Base-by-base conservation (phyloP, 2,888 invertebrate species). In the Eudasyphora cyanicolor region DNA sequence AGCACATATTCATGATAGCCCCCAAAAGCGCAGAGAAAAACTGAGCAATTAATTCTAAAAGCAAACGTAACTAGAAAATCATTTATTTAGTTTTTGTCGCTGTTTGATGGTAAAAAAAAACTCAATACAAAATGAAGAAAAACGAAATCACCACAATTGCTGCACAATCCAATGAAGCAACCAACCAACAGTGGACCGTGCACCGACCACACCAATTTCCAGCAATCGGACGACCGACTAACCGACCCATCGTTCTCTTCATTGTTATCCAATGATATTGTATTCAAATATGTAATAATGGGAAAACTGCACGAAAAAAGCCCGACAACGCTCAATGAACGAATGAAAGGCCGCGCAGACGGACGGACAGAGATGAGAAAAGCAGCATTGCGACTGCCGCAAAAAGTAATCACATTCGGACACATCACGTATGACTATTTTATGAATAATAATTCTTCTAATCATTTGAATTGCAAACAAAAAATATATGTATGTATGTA, bases 181-280 rank as follows among this genome's bases (percentile, higher is more conserved):
- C 70, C 49, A 79, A 79, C 62, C 70, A 79, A 32, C 76, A 24
- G 51, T 2, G 21, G 17, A 49, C 35, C 5, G 35, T 7, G 6
- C 35, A 7, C 35, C 17, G 21, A 21, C 24, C 51, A 45, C 35
- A 35, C 19, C 64, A 32, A 29, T 32, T n/a, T 29, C 62, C 29
- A 57, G 27, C 57, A 27, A 57, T 14, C 54, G 10, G n/a, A 57
- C 21, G 27, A 12, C 2, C 64, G 35, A n/a, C 35, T 21, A 6
- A 35, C 32, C 32, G 7, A 17, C 17, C 12, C 32, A 29, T 19
- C n/a, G n/a, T n/a, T n/a, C 35, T 67, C 42, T n/a, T 10, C 78
- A 84, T 81, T 84, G 84, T 80, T 81, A 81, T 81, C 77, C 84
- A 81, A 84, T 81, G 81, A 81, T 76, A 81, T 84, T 81, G 80